phyloP scores from a whole-genome alignment of 2,888 invertebrate species.

The Rhingia rostrata region DNA sequence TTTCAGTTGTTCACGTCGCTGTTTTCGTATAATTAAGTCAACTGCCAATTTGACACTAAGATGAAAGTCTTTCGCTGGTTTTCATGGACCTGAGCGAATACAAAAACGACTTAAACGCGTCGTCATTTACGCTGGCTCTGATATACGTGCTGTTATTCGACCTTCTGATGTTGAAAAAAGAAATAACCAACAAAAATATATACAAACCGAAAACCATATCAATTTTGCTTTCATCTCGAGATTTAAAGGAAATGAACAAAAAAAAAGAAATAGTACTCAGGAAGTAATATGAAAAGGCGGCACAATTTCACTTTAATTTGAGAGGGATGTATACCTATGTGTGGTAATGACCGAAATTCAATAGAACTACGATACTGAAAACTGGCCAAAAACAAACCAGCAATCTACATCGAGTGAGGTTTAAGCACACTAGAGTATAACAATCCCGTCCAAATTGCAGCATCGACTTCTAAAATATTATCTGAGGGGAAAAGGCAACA shows the following conservation, averaged over 20 bases:
- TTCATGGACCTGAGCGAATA: conserved; percentile 9
- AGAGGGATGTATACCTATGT: conserved; percentile 13
- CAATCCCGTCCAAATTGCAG: conserved; percentile 54
- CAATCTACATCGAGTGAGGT: conserved; percentile 40
- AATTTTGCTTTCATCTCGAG: conserved; percentile 63
- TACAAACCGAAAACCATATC: conserved; percentile 39
- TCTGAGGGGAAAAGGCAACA: conserved; percentile 38
- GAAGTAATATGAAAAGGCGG: conserved; percentile 28
- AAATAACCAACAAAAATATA: conserved; percentile 13
- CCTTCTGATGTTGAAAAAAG: conserved; percentile 24
- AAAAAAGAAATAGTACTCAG: conserved; percentile 19
- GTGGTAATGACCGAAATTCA: conserved; percentile 37
- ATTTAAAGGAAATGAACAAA: conserved; percentile 43
- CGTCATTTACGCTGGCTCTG: background rate
- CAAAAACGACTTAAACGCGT: conserved; percentile 13
- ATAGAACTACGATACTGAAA: conserved; percentile 27
- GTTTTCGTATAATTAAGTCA: conserved; percentile 39
- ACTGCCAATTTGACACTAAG: conserved; percentile 24
- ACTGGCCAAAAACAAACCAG: conserved; percentile 24
- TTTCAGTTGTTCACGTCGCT: background rate
- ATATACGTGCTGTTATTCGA: conserved; percentile 33
- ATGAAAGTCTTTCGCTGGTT: conserved; percentile 49
- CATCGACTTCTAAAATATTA: conserved; percentile 45
- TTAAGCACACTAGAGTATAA: conserved; percentile 38
- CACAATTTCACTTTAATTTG: conserved; percentile 51